A percentile compares a stretch with the other conserved stretches of the same genome.
phyloP scores from a whole-genome alignment of 2,113 vertebrate species.

The Gopherus evgoodei region DNA sequence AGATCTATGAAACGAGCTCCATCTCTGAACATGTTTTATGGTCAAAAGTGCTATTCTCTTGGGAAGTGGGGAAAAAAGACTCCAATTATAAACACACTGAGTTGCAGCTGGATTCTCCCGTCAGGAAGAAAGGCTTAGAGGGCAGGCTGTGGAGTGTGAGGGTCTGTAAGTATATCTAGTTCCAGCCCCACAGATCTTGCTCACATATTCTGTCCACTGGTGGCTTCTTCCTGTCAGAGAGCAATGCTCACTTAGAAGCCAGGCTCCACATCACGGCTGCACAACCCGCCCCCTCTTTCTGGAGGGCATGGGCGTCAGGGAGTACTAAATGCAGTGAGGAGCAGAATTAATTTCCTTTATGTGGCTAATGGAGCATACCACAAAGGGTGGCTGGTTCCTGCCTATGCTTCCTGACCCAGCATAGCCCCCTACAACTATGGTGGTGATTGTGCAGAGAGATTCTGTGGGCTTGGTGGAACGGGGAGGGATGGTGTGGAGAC shows the following conservation, averaged over 20 bases:
- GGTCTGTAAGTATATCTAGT: fast-evolving
- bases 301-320: background rate
- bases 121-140: fast-evolving
- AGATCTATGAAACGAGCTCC: fast-evolving
- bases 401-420: fast-evolving
- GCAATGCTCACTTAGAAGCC: fast-evolving
- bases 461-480: background rate
- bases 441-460: fast-evolving
- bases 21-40: fast-evolving
- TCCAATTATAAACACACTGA: fast-evolving
- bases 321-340: fast-evolving
- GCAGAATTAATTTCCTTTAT: fast-evolving
- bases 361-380: fast-evolving
- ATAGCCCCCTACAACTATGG: fast-evolving
- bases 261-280: fast-evolving
- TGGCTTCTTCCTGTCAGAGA: fast-evolving
- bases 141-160: fast-evolving
- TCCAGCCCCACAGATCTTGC: fast-evolving
- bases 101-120: background rate
- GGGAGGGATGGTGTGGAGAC: fast-evolving
- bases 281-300: background rate
- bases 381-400: fast-evolving
- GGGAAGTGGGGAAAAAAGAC: fast-evolving
- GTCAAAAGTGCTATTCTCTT: fast-evolving
- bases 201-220: fast-evolving